Conservation (phyloP, 2,113 vertebrate species). For the Lagopus leucura region DNA sequence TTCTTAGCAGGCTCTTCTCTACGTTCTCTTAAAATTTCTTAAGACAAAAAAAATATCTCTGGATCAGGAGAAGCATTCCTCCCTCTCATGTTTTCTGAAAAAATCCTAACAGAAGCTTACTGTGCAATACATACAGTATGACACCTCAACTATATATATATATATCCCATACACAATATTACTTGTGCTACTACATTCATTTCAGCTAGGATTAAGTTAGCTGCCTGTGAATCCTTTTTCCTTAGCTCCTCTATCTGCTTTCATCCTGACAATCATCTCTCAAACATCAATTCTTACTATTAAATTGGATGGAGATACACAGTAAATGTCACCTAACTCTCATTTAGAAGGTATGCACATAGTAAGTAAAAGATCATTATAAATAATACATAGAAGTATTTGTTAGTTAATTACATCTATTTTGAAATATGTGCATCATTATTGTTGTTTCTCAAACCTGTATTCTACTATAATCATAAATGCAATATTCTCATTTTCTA, state of each 20-base stretch:
- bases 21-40: background rate
- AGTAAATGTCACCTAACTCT: background rate
- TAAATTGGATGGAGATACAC: background rate
- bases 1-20: background rate
- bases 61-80: background rate
- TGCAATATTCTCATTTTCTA: background rate
- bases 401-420: background rate
- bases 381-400: background rate
- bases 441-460: background rate
- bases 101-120: background rate
- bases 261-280: background rate
- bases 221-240: background rate
- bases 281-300: background rate
- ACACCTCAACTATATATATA: background rate
- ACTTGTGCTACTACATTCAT: background rate
- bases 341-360: background rate
- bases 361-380: background rate
- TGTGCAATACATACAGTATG: rapidly evolving
- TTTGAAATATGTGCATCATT: background rate
- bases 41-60: background rate
- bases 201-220: background rate
- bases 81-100: background rate
- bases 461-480: background rate
- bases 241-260: background rate
- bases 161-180: background rate